Conservation (phyloP, 2,888 invertebrate species). For the Abscondita cerata region DNA sequence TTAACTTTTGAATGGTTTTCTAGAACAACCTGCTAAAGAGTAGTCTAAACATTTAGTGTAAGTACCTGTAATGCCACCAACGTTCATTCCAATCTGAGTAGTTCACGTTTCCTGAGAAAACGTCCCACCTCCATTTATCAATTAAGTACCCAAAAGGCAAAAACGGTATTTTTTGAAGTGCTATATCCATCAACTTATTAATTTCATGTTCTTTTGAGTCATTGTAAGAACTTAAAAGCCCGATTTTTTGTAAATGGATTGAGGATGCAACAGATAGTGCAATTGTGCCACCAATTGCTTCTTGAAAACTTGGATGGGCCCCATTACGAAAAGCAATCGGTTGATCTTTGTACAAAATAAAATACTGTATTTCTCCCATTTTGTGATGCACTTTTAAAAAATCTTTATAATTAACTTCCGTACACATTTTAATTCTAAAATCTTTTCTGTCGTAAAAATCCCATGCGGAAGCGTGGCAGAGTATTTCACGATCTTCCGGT, state of each 20-base stretch:
- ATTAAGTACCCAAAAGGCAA: conserved; percentile 64
- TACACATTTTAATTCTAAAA: conserved; percentile 63
- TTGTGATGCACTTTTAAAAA: conserved; percentile 76
- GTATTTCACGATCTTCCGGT: conserved; percentile 63
- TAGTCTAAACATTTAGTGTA: neutral
- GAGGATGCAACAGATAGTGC: conserved; percentile 65
- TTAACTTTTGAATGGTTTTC: conserved; percentile 57
- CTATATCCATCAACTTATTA: conserved; percentile 60
- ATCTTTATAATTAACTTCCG: conserved; percentile 63
- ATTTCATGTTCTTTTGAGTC: conserved; percentile 55
- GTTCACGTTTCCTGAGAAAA: conserved; percentile 58
- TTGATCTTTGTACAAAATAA: conserved; percentile 65
- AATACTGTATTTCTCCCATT: conserved; percentile 73
- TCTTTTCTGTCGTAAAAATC: conserved; percentile 71
- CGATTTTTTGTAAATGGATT: conserved; percentile 59
- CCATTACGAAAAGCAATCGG: conserved; percentile 61
- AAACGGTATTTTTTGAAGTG: conserved; percentile 61
- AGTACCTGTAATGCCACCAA: conserved; percentile 52
- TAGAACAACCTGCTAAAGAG: conserved; percentile 38
- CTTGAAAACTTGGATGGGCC: conserved; percentile 69
- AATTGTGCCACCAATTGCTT: conserved; percentile 68
- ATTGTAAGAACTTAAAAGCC: conserved; percentile 55
- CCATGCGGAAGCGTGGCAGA: conserved; percentile 74
- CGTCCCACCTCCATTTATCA: conserved; percentile 66
- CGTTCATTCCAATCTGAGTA: conserved; percentile 57